These are phyloP conservation scores for Otocyon megalotis DNA, from an alignment of 2,113 vertebrate genomes.

Conservation along the genomic window DNA sequence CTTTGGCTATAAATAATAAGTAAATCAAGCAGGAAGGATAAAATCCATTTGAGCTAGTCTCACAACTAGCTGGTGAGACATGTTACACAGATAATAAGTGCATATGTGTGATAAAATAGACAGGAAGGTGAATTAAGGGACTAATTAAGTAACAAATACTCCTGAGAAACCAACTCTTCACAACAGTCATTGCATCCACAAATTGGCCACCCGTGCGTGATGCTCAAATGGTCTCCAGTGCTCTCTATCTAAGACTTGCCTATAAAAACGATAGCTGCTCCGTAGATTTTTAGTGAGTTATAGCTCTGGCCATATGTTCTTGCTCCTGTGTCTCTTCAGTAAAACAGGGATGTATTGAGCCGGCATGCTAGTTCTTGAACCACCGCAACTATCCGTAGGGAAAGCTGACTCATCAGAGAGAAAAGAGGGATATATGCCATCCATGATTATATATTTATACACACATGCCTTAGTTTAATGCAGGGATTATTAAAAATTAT, in stretches of 20 bases:
- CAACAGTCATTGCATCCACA: neutral
- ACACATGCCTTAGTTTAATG: rapidly evolving
- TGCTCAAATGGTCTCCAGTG: no score
- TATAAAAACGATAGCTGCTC: neutral
- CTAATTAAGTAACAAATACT: neutral
- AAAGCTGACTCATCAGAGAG: neutral
- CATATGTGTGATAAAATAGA: neutral
- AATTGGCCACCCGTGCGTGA: neutral
- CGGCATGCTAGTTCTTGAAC: neutral
- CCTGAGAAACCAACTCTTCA: neutral
- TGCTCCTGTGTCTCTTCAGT: neutral
- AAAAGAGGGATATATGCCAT: rapidly evolving
- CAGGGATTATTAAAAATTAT: neutral
- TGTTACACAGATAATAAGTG: neutral
- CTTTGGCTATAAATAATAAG: neutral
- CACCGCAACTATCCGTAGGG: no score
- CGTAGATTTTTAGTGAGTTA: rapidly evolving
- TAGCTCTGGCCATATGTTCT: no score
- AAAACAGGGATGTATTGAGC: rapidly evolving
- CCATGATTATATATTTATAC: neutral
- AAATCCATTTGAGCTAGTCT: neutral
- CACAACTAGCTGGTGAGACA: neutral
- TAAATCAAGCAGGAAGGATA: neutral
- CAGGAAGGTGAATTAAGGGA: neutral
- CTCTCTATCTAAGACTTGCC: neutral